A percentile compares a stretch with the other conserved stretches of the same genome.
phyloP scores from a whole-genome alignment of 1,140 invertebrate genomes.

The Monomorium pharaonis region DNA sequence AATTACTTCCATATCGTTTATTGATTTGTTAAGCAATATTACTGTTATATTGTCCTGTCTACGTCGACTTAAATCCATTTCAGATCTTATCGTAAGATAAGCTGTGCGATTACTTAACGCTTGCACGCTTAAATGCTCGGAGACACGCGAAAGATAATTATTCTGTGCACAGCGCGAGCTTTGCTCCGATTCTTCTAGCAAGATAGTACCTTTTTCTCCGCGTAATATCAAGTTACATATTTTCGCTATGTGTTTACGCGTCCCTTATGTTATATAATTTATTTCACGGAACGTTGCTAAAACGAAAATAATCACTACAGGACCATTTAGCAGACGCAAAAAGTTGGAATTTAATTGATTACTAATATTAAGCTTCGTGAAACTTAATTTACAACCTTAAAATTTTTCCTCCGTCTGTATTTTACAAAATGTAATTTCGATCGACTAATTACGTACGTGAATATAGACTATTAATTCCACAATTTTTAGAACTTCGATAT shows the following conservation, averaged over 20 bases:
- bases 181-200: conserved; percentile 39
- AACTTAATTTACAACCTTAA: not conserved
- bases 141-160: conserved; percentile 69
- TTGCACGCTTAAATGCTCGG: conserved; percentile 3
- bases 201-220: conserved; percentile 44
- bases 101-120: conserved; percentile 43
- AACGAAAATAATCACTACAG: not conserved
- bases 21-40: conserved; percentile 43
- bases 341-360: conserved; percentile 7
- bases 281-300: conserved; percentile 4
- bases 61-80: conserved; percentile 25
- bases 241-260: not conserved
- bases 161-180: conserved; percentile 55
- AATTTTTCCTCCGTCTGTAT: not conserved
- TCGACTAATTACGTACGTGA: not conserved
- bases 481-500: not conserved
- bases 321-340: not conserved
- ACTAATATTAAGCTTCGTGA: not conserved
- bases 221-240: not conserved
- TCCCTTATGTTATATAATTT: conserved; percentile 7
- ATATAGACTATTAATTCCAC: not conserved
- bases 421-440: conserved; percentile 8
- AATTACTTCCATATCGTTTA: not conserved
- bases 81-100: conserved; percentile 65
- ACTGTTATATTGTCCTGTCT: conserved; percentile 17